Evolutionary conservation across 2,797 vertebrate species (phyloP).

Genomic region (Trachops cirrhosus): DNA sequence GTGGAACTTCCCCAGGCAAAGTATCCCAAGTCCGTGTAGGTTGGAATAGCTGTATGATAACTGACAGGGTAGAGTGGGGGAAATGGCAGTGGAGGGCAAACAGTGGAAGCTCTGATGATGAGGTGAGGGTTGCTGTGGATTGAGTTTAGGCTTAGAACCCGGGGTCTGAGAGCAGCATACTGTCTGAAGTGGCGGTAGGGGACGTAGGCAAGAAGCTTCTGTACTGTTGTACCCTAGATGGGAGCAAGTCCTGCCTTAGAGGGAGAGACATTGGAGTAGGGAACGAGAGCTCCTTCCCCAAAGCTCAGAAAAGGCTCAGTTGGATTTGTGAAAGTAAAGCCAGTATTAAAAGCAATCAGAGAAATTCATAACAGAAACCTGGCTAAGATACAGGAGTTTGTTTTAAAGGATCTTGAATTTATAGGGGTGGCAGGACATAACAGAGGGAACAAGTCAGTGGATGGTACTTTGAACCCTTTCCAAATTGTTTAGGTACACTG

Average conservation of each 20-base stretch:
- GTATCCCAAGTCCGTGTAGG: not conserved
- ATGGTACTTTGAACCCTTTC: not conserved
- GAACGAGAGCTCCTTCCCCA: not conserved
- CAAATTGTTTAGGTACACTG: conserved; percentile 84
- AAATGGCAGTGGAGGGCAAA: not conserved
- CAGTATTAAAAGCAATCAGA: not conserved
- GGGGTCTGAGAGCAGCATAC: not conserved
- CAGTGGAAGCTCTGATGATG: not conserved
- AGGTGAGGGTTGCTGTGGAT: not conserved
- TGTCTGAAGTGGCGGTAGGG: not conserved
- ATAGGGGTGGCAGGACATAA: no score
- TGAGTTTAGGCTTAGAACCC: not conserved
- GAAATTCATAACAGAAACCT: not conserved
- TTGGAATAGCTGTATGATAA: not conserved
- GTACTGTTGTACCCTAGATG: no score
- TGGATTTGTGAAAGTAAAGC: not conserved
- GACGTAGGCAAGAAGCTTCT: not conserved
- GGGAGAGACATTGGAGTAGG: not conserved
- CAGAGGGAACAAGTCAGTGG: not conserved
- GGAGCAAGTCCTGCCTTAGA: not conserved
- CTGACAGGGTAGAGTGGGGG: not conserved
- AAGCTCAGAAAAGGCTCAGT: not conserved
- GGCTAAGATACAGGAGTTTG: not conserved
- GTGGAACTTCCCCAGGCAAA: not conserved
- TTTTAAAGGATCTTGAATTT: not conserved